Evolutionary conservation across 2,113 vertebrate species (phyloP).

Genomic region (Aphelocoma coerulescens): DNA sequence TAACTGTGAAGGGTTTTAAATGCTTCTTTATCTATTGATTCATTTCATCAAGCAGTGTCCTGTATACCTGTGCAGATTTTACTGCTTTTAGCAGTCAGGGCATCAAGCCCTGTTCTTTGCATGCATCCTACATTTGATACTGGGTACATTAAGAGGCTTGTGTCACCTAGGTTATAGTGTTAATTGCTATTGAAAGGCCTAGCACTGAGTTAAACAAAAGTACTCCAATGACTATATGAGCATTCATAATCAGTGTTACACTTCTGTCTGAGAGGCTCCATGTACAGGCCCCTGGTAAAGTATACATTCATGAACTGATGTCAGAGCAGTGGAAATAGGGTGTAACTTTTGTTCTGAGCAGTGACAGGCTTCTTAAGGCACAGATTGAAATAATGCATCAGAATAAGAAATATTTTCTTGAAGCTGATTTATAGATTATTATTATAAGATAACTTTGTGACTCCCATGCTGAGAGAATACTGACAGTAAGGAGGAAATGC

Average conservation of each 20-base stretch:
- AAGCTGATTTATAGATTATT: background rate
- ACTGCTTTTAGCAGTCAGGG: background rate
- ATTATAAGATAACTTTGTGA: background rate
- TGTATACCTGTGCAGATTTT: background rate
- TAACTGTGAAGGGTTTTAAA: background rate
- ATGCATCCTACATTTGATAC: fast-evolving
- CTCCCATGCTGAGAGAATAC: background rate
- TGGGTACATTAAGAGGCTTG: background rate
- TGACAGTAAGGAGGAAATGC: background rate
- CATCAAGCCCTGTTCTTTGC: background rate
- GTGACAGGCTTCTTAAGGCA: background rate
- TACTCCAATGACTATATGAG: background rate
- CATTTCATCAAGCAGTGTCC: background rate
- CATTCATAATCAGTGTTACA: background rate
- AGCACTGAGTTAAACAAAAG: background rate
- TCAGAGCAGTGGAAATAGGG: background rate
- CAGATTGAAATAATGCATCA: background rate
- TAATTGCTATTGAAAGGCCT: background rate
- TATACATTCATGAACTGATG: fast-evolving
- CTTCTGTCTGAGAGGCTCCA: background rate
- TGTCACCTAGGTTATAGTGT: background rate
- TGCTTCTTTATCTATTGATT: background rate
- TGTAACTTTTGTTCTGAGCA: background rate
- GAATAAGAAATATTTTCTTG: background rate
- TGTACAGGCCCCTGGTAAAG: background rate